Percentiles rank a stretch among this genome's conserved stretches.
These are phyloP conservation scores for Aproaerema taeniolella DNA, from an alignment of 2,888 invertebrate species.

Conservation along the genomic window DNA sequence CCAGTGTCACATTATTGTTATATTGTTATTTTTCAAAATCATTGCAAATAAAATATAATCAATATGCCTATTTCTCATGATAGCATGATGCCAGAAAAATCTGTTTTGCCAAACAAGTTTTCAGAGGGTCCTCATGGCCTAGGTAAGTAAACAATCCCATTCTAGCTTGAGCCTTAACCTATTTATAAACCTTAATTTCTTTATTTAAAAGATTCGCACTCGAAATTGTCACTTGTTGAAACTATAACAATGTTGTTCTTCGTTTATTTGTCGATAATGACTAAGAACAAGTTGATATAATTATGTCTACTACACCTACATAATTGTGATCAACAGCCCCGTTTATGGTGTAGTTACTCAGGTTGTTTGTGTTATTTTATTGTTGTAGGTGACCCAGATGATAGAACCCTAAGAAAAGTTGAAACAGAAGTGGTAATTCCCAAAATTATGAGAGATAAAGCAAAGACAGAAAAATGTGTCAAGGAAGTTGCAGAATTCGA, in stretches of 20 bases:
- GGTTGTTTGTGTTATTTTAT: too few species aligned
- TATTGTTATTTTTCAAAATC: not conserved
- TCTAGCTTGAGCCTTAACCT: not conserved
- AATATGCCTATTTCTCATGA: too few species aligned
- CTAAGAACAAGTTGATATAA: too few species aligned
- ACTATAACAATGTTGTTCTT: too few species aligned
- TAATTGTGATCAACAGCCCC: too few species aligned
- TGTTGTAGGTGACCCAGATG: conserved; percentile 88
- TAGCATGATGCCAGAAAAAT: conserved; percentile 31
- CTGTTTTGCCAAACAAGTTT: conserved; percentile 58
- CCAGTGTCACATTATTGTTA: too few species aligned
- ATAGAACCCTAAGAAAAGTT: conserved; percentile 88
- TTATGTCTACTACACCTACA: too few species aligned
- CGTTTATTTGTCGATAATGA: too few species aligned
- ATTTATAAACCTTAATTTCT: not conserved
- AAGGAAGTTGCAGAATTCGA: conserved; percentile 84
- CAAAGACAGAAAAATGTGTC: conserved; percentile 86
- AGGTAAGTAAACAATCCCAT: conserved; percentile 67
- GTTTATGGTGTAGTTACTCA: too few species aligned
- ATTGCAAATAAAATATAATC: too few species aligned
- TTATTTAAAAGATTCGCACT: not conserved
- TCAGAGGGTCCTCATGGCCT: conserved; percentile 76
- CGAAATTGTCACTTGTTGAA: too few species aligned
- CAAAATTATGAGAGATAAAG: conserved; percentile 90
- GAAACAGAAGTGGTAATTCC: conserved; percentile 93